Conservation (phyloP, 2,113 vertebrate genomes). For the Prunella himalayana region DNA sequence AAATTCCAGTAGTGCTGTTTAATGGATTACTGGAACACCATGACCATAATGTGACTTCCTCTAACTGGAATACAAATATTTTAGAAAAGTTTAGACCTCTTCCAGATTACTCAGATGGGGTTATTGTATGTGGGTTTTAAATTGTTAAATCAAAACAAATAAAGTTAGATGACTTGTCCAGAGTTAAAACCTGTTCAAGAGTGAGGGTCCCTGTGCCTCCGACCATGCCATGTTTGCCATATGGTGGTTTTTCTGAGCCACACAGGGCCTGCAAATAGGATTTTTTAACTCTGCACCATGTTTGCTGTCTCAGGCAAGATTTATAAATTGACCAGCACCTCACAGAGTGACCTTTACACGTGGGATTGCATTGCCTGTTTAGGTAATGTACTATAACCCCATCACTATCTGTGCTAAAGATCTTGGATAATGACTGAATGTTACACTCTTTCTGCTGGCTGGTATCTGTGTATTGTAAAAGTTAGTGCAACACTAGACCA, state of each 20-base stretch:
- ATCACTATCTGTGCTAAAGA: neutral
- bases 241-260: neutral
- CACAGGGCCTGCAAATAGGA: neutral
- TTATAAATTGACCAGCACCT: neutral
- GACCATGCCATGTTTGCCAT: fast-evolving
- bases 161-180: neutral
- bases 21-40: neutral
- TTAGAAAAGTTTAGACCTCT: neutral
- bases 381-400: neutral
- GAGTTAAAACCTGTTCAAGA: neutral
- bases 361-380: neutral
- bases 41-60: neutral
- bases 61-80: neutral
- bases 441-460: neutral
- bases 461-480: neutral
- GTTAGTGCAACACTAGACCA: neutral
- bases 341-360: neutral
- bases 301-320: neutral
- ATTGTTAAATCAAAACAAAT: neutral
- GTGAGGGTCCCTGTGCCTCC: neutral
- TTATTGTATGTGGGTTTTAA: neutral
- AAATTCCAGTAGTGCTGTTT: neutral
- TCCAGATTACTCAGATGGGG: neutral
- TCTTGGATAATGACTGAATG: neutral
- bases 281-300: neutral